A percentile compares a stretch with the other conserved stretches of the same genome.
phyloP scores from a whole-genome alignment of 2,888 invertebrate genomes.

The Phragmatobia fuliginosa region DNA sequence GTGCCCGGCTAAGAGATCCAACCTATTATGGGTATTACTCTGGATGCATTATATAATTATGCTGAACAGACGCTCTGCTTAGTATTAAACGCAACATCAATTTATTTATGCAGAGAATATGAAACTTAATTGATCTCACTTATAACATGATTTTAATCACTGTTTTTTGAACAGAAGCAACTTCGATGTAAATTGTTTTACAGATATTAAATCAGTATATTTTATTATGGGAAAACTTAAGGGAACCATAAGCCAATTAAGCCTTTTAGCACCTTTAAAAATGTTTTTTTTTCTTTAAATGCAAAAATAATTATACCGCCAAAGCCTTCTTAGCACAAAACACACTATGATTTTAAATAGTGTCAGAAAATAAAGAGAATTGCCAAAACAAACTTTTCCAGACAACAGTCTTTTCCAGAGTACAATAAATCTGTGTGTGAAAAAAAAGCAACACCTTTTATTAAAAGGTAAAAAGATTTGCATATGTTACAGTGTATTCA shows the following conservation, averaged over 20 bases:
- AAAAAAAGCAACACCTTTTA: no score
- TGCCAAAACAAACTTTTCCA: background rate
- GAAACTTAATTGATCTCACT: background rate
- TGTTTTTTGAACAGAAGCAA: background rate
- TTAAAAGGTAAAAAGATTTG: no score
- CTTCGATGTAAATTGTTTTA: background rate
- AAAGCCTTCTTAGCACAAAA: background rate
- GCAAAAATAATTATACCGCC: no score
- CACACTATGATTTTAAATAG: background rate
- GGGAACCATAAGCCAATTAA: background rate
- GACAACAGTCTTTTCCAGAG: background rate
- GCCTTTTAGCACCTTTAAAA: background rate
- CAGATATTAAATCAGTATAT: background rate
- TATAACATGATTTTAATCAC: background rate
- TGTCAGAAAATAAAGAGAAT: background rate
- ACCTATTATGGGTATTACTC: background rate
- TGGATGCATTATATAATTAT: background rate
- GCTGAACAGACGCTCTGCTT: background rate
- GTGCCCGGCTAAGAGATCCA: background rate
- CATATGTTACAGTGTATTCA: no score
- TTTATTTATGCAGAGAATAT: background rate
- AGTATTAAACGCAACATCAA: background rate
- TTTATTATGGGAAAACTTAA: background rate
- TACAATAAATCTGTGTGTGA: no score
- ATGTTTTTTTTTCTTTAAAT: no score